Conservation (phyloP, 1,140 invertebrate species). For the Drosophila bocki region DNA sequence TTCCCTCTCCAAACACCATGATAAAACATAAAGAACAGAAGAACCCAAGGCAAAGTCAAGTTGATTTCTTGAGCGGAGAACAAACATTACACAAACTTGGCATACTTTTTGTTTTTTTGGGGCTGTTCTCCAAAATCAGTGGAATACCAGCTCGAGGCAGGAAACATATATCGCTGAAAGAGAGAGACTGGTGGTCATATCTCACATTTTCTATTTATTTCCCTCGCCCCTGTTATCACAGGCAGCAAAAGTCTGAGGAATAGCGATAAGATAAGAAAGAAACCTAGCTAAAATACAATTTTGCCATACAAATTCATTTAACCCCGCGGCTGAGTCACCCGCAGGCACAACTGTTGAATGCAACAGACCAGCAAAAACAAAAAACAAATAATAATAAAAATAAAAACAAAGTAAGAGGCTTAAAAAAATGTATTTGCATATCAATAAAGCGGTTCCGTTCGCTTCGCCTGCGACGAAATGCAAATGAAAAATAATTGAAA, state of each 20-base stretch:
- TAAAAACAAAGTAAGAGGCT: constrained; percentile 21
- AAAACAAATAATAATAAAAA: neutral
- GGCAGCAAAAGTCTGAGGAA: constrained; percentile 30
- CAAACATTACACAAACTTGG: constrained; percentile 42
- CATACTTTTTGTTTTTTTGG: constrained; percentile 22
- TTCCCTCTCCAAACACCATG: constrained; percentile 11
- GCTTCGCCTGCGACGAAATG: constrained; percentile 32
- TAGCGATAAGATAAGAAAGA: constrained; percentile 47
- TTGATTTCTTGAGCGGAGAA: constrained; percentile 15
- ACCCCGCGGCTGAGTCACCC: constrained; percentile 18
- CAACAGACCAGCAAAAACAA: constrained; percentile 29
- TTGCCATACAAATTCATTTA: constrained; percentile 18
- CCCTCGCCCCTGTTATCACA: constrained; percentile 29
- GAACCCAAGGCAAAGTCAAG: constrained; percentile 33
- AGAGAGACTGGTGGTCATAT: constrained; percentile 26
- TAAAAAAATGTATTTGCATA: constrained; percentile 53
- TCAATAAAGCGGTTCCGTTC: constrained; percentile 41
- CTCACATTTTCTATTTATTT: constrained; percentile 33
- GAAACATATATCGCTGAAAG: constrained; percentile 18
- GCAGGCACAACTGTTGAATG: constrained; percentile 41
- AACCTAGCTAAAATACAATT: constrained; percentile 30
- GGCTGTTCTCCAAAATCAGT: constrained; percentile 9
- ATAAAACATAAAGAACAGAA: constrained; percentile 12
- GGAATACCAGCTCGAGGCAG: constrained; percentile 8
- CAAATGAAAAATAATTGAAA: constrained; percentile 45